Percentiles rank a stretch among this genome's conserved stretches.
phyloP scores from a whole-genome alignment of 2,888 invertebrate genomes.

The Ophioninae sp. region DNA sequence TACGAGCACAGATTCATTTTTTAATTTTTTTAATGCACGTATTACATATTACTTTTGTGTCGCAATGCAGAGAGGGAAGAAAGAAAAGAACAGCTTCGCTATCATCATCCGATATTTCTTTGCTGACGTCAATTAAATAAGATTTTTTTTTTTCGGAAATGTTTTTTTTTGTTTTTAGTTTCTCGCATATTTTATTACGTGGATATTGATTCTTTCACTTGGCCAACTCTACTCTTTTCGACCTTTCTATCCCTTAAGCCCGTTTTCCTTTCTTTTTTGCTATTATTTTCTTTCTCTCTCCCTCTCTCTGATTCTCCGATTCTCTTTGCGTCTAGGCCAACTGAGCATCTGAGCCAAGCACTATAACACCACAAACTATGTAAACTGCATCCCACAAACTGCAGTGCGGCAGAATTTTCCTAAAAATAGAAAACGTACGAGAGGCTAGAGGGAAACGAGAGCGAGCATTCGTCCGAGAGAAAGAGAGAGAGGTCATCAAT shows the following conservation, averaged over 20 bases:
- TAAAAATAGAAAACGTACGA: conserved; percentile 57
- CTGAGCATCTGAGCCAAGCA: conserved; percentile 45
- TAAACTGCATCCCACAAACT: conserved; percentile 62
- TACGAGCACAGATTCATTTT: neutral
- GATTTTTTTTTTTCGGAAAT: neutral
- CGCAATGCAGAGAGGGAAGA: neutral
- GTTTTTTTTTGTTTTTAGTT: neutral
- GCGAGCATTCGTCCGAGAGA: conserved; percentile 1
- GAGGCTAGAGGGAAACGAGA: neutral
- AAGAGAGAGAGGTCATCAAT: conserved; percentile 22
- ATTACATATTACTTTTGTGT: neutral
- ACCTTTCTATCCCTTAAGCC: neutral
- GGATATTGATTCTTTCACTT: neutral
- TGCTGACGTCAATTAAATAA: neutral
- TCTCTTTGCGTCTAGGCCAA: conserved; percentile 25
- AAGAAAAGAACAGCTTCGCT: neutral
- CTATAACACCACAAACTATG: conserved; percentile 36
- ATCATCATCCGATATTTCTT: neutral
- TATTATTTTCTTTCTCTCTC: conserved; percentile 32
- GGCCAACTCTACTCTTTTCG: neutral
- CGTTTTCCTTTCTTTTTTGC: conserved; percentile 16
- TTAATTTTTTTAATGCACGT: neutral
- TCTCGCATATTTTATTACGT: neutral
- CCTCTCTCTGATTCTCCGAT: conserved; percentile 1
- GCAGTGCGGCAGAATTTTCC: conserved; percentile 61